These are phyloP conservation scores for Pterocles orientalis DNA, from an alignment of 2,113 vertebrate genomes.

Conservation along the genomic window DNA sequence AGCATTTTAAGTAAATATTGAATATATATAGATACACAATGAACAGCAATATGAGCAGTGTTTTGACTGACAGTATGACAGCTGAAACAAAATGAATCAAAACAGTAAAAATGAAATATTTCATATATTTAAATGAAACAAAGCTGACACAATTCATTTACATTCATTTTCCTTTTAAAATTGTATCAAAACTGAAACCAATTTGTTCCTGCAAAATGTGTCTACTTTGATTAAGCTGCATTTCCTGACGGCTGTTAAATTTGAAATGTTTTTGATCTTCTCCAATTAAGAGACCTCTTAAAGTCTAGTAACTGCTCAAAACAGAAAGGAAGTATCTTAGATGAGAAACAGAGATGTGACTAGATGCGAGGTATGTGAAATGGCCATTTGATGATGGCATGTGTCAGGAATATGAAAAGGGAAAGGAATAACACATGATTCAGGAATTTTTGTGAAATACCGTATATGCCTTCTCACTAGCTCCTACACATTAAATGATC, in stretches of 20 bases:
- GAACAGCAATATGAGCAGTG: neutral
- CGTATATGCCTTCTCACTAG: neutral
- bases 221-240: conserved; percentile 4
- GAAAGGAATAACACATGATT: neutral
- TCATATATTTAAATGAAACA: neutral
- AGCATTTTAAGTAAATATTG: neutral
- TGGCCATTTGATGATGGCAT: neutral
- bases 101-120: neutral
- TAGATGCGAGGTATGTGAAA: neutral
- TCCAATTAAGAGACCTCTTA: neutral
- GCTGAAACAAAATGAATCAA: neutral
- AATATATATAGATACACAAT: neutral
- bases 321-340: neutral
- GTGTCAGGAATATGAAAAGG: neutral
- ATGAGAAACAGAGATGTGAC: neutral
- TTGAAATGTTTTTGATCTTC: conserved; percentile 14
- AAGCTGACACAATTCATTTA: neutral
- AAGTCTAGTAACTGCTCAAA: neutral
- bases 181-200: conserved; percentile 1
- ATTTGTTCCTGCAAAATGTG: neutral
- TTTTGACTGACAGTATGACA: neutral
- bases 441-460: neutral
- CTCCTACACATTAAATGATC: neutral
- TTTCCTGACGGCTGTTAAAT: neutral
- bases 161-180: neutral